Conservation (phyloP, 2,113 vertebrate genomes). For the Pica pica region DNA sequence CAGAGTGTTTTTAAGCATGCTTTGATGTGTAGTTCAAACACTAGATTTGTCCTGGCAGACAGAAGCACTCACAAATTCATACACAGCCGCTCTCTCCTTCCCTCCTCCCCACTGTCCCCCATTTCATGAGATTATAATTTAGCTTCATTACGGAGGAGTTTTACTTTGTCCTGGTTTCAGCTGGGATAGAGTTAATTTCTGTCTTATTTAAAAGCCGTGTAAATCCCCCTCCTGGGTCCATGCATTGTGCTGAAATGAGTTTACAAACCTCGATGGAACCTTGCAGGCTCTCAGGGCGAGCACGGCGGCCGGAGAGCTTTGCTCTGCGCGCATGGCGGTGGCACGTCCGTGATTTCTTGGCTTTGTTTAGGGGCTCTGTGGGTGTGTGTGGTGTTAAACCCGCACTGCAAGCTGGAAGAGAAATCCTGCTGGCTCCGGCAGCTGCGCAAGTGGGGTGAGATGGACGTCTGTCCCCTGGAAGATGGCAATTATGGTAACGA, state of each 20-base stretch:
- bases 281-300: neutral
- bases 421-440: constrained; percentile 93
- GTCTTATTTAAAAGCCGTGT: constrained; percentile 24
- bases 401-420: constrained; percentile 96
- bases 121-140: constrained; percentile 57
- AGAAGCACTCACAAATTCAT: constrained; percentile 39
- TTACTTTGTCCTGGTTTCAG: constrained; percentile 20
- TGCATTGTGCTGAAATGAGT: constrained; percentile 27
- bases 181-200: constrained; percentile 3
- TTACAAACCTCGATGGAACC: neutral
- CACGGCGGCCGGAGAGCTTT: neutral
- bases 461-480: constrained; percentile 95
- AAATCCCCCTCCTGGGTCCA: neutral
- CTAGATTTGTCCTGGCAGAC: constrained; percentile 62
- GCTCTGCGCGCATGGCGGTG: accelerated
- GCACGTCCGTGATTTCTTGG: constrained; percentile 35
- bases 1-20: constrained; percentile 55
- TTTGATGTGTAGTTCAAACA: constrained; percentile 68
- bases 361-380: constrained; percentile 89
- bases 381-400: constrained; percentile 98
- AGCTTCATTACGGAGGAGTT: constrained; percentile 53
- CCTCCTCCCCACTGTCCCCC: constrained; percentile 37
- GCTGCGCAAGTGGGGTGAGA: constrained; percentile 93
- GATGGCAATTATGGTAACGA: constrained; percentile 97
- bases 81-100: neutral